Base-by-base conservation (phyloP, 1,140 invertebrate species). In the Megalonaias nervosa region DNA sequence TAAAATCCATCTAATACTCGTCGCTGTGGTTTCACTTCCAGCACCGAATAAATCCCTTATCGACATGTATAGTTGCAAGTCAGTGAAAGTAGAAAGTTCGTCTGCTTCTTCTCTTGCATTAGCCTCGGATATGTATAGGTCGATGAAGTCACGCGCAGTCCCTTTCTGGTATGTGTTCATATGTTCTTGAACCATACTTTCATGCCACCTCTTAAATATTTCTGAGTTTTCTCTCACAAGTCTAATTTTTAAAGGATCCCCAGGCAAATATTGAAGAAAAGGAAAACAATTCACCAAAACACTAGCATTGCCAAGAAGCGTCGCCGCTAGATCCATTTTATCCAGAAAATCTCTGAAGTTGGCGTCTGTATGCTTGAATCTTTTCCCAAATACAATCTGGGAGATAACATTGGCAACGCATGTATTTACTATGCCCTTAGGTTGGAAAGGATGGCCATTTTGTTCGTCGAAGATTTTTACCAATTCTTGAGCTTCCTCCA, bases 401-500 rank as follows among this genome's bases (percentile, higher is more conserved):
- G 96, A 97, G 75, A 98, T 97, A 0, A 98, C 96, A 89, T 98
- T 98, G 86, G 95, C 96, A 70, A 97, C 94, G 5, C 95, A n/a
- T n/a, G n/a, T n/a, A n/a, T n/a, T n/a, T n/a, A n/a, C n/a, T n/a
- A n/a, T n/a, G n/a, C n/a, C n/a, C n/a, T n/a, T n/a, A n/a, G n/a
- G n/a, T n/a, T n/a, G n/a, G n/a, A n/a, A n/a, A n/a, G n/a, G n/a
- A n/a, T n/a, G n/a, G n/a, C n/a, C n/a, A n/a, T n/a, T n/a, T n/a
- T n/a, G n/a, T n/a, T n/a, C n/a, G n/a, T n/a, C n/a, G n/a, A n/a
- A n/a, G n/a, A n/a, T n/a, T n/a, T n/a, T n/a, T n/a, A n/a, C n/a
- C n/a, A n/a, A n/a, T n/a, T n/a, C n/a, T n/a, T n/a, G n/a, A n/a
- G n/a, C n/a, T n/a, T n/a, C n/a, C n/a, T n/a, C n/a, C n/a, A n/a